phyloP scores from a whole-genome alignment of 2,797 vertebrate species.

The Periophthalmus magnuspinnatus region DNA sequence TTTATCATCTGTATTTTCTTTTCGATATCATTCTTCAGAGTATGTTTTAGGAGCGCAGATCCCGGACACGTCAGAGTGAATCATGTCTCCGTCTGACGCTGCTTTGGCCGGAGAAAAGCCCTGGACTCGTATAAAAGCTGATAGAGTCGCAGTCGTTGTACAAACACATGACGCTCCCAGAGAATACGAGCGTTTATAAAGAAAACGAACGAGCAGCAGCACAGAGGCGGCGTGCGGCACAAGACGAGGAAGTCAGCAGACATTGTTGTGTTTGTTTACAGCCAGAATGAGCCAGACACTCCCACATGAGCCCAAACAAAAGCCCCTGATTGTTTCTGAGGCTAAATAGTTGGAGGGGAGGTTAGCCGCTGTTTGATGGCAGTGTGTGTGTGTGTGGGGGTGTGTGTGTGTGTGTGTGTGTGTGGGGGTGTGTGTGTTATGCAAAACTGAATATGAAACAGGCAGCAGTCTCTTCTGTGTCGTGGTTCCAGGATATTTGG shows the following conservation, averaged over 20 bases:
- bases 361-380: slow-evolving; percentile 11
- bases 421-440: slow-evolving; percentile 25
- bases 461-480: not conserved
- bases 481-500: not conserved
- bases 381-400: slow-evolving; percentile 16
- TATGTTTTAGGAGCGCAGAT: not conserved
- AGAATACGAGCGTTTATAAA: slow-evolving; percentile 77
- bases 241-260: slow-evolving; percentile 63
- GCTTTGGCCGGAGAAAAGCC: slow-evolving; percentile 6
- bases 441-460: slow-evolving; percentile 14
- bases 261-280: slow-evolving; percentile 63
- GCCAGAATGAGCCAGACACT: slow-evolving; percentile 40
- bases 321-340: slow-evolving; percentile 33
- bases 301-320: slow-evolving; percentile 40
- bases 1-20: too few species aligned
- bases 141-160: slow-evolving; percentile 71
- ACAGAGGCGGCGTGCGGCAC: slow-evolving; percentile 30
- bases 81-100: slow-evolving; percentile 48
- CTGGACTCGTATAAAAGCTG: slow-evolving; percentile 65
- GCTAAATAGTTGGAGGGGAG: slow-evolving; percentile 23
- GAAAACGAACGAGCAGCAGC: slow-evolving; percentile 43
- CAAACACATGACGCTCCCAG: slow-evolving; percentile 47
- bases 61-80: slow-evolving; percentile 43
- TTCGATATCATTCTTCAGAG: not conserved
- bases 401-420: slow-evolving; percentile 14